phyloP scores from a whole-genome alignment of 1,140 invertebrate species.

The Nasonia vitripennis region DNA sequence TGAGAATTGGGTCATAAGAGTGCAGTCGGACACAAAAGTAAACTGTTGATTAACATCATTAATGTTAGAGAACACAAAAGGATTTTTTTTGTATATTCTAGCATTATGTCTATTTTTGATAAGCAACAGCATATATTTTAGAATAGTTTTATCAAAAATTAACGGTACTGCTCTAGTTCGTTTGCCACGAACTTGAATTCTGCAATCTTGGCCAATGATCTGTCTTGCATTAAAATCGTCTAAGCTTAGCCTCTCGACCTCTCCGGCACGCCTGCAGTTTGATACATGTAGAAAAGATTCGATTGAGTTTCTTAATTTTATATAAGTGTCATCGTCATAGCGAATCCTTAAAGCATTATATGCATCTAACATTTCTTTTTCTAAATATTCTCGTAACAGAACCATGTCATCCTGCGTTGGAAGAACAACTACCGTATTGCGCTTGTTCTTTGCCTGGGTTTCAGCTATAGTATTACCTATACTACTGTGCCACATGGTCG shows the following conservation, averaged over 20 bases:
- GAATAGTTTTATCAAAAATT: not conserved
- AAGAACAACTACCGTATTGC: conserved; percentile 42
- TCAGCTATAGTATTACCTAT: conserved; percentile 43
- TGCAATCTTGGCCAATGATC: not conserved
- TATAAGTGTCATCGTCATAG: not conserved
- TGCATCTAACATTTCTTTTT: not conserved
- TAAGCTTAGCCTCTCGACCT: not conserved
- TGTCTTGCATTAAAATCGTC: not conserved
- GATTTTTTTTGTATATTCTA: not conserved
- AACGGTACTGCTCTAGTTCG: not conserved
- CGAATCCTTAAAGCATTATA: not conserved
- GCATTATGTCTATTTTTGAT: not conserved
- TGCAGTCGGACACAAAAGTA: not conserved
- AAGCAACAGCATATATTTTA: not conserved
- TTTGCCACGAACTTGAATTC: not conserved
- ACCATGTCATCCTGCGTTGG: conserved; percentile 30
- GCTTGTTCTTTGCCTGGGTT: conserved; percentile 26
- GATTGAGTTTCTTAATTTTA: not conserved
- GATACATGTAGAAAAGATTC: not conserved
- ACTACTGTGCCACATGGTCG: conserved; percentile 22
- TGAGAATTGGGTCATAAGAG: not conserved
- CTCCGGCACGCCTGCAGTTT: not conserved
- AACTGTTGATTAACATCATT: not conserved
- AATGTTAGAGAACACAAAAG: not conserved
- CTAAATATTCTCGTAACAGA: conserved; percentile 20